These are phyloP conservation scores for Eriocheir sinensis DNA, from an alignment of 1,140 invertebrate genomes.

Conservation along the genomic window DNA sequence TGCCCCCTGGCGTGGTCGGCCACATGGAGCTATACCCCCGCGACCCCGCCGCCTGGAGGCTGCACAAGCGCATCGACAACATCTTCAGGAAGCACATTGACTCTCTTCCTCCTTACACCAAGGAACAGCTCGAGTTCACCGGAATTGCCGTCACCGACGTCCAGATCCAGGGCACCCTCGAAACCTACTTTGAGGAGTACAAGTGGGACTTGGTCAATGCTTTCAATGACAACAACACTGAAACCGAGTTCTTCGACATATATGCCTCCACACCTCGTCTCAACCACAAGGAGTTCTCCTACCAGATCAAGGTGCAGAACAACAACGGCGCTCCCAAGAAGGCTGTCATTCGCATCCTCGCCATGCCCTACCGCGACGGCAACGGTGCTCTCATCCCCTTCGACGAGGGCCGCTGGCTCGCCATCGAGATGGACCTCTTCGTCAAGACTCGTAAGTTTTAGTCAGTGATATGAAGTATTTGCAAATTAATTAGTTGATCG, in stretches of 20 bases:
- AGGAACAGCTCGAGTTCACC: neutral
- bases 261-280: conserved; percentile 20
- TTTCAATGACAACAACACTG: neutral
- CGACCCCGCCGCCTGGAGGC: neutral
- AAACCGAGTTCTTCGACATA: neutral
- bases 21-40: neutral
- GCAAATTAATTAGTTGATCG: too few relatives aligned
- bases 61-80: conserved; percentile 45
- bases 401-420: conserved; percentile 35
- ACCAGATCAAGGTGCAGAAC: conserved; percentile 43
- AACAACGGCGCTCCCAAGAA: neutral
- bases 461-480: too few relatives aligned
- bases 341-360: conserved; percentile 36
- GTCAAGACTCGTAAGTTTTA: conserved; percentile 6
- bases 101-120: conserved; percentile 55
- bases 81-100: too few relatives aligned
- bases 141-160: neutral
- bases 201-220: neutral
- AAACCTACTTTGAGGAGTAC: conserved; percentile 34
- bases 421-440: conserved; percentile 45
- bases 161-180: neutral
- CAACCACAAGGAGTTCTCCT: conserved; percentile 48
- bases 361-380: conserved; percentile 37
- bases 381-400: conserved; percentile 32
- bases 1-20: neutral